Evolutionary conservation across 2,113 vertebrate genomes (phyloP).

Genomic region (Probosciger aterrimus): DNA sequence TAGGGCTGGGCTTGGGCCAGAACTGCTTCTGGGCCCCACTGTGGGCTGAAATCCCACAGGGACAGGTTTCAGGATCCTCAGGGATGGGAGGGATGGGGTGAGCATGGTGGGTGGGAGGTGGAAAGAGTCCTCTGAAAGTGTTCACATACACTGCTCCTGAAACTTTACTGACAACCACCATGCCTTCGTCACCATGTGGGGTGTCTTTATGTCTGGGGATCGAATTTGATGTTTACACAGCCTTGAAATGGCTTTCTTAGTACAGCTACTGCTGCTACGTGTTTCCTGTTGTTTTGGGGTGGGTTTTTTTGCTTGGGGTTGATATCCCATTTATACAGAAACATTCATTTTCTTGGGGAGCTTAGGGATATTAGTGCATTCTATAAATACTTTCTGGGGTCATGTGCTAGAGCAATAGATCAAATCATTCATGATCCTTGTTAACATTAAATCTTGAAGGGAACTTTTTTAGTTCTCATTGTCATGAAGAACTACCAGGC

Average conservation of each 20-base stretch:
- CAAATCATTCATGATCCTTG: not conserved
- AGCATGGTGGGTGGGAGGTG: too few relatives aligned
- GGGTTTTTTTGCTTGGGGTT: not conserved
- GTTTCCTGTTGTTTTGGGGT: not conserved
- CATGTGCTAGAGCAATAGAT: not conserved
- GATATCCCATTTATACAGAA: not conserved
- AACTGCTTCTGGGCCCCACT: not conserved
- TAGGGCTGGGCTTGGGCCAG: not conserved
- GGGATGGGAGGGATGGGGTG: not conserved
- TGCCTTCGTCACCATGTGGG: not conserved
- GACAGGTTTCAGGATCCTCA: not conserved
- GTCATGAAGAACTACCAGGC: not conserved
- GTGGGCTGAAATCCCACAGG: not conserved
- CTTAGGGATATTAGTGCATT: not conserved
- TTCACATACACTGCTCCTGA: accelerated
- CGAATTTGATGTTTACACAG: not conserved
- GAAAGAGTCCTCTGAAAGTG: not conserved
- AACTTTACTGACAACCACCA: not conserved
- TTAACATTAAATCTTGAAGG: not conserved
- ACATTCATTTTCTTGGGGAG: not conserved
- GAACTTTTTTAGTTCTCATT: not conserved
- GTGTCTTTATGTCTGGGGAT: not conserved
- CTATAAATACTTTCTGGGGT: not conserved
- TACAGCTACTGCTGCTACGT: not conserved
- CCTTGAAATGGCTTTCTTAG: not conserved